Percentiles rank a stretch among this genome's conserved stretches.
phyloP scores from a whole-genome alignment of 2,888 invertebrate species.

The Germaria angustata region DNA sequence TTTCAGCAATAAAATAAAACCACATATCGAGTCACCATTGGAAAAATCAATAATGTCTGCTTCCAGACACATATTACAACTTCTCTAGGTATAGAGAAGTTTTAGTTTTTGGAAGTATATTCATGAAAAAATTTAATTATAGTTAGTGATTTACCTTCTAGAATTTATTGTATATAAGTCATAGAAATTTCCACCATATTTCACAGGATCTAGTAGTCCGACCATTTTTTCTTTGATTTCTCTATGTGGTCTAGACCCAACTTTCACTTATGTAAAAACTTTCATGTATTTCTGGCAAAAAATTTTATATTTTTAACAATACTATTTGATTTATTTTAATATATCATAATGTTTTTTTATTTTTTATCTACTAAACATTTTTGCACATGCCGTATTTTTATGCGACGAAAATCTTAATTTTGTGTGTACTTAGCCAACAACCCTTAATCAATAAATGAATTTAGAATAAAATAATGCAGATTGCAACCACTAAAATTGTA shows the following conservation, averaged over 20 bases:
- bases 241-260: conserved; percentile 25
- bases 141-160: conserved; percentile 72
- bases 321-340: conserved; percentile 1
- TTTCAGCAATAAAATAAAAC: not conserved
- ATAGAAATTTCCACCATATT: conserved; percentile 80
- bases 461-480: conserved; percentile 54
- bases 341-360: not conserved
- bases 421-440: conserved; percentile 42
- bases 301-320: too few relatives aligned
- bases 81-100: too few relatives aligned
- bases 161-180: conserved; percentile 79
- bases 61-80: conserved; percentile 36
- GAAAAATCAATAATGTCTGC: conserved; percentile 59
- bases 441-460: conserved; percentile 49
- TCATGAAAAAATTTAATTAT: conserved; percentile 8
- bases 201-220: conserved; percentile 78
- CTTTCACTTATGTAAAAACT: not conserved
- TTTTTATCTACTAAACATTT: too few relatives aligned
- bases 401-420: conserved; percentile 18
- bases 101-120: not conserved
- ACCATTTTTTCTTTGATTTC: conserved; percentile 72
- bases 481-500: conserved; percentile 44
- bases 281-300: too few relatives aligned
- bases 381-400: not conserved
- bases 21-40: not conserved